Evolutionary conservation across 2,888 invertebrate species (phyloP), one percentile per base, ranked within the genome.

Genomic region (Osmoderma eremita): DNA sequence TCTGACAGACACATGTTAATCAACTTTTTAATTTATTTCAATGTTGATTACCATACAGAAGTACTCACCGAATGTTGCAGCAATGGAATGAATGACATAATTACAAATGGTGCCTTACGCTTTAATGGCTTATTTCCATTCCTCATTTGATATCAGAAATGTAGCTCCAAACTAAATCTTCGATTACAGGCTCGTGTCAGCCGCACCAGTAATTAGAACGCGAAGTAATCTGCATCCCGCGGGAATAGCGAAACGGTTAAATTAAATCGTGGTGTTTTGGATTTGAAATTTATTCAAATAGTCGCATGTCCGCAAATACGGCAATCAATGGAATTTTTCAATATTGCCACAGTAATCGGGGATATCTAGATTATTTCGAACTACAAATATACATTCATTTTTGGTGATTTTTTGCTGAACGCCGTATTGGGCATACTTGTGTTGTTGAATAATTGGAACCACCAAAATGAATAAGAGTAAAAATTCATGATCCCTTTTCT

Each of bases 231-330:
- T 61, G 30, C 45, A 45, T 36, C n/a, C 20, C 45, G 36, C 17
- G 56, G n/a, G 13, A 20, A 8, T 15, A 56, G 45, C 12, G 17
- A 45, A 61, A 45, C 45, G 20, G 39, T 56, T 56, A 42, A 42
- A 58, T 42, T 42, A 58, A 58, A 61, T 48, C 36, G 58, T 24
- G 20, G 22, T 42, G 10, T 22, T 58, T 58, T 58, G 58, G 30
- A 58, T 20, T 58, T 42, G 41, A 61, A 58, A 61, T 45, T 17
- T 61, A 45, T 61, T 45, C 45, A 61, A 48, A 61, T 45, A 30
- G 30, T 56, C 18, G 15, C 17, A 13, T 24, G 30, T 15, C 6
- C 13, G 17, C 12, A 24, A 30, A 45, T 61, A 24, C n/a, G 30
- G 8, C 41, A 41, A 41, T 56, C 22, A 56, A 18, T 30, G 17